Base-by-base conservation (phyloP, 2,113 vertebrate genomes). In the Phaethon lepturus region DNA sequence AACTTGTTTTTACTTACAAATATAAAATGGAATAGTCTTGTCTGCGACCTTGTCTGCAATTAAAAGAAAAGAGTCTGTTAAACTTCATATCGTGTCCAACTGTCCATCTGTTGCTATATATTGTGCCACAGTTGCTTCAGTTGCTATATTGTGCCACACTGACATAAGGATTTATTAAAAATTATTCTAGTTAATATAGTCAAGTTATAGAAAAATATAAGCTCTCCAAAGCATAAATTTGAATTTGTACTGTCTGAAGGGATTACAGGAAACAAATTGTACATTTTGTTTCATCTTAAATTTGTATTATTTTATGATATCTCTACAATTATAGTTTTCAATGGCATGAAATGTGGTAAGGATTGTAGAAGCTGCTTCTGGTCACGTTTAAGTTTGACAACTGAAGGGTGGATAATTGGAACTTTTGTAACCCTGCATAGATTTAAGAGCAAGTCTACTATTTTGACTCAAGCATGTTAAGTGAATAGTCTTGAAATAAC, bases 401-500 rank as follows among this genome's bases (percentile, higher is more conserved):
- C 14, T 4, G 7, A 88, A 69, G 45, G 40, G 24, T 53, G 23
- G 33, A 56, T 96, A 88, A 95, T 74, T 94, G 58, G 47, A 66
- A 68, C 16, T 91, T 90, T 68, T 22, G 18, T 56, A 76, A 66
- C 71, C 62, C 86, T 90, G 44, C 35, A 74, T 7, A 50, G 52
- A 64, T 91, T 71, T 60, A 53, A 79, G 58, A 40, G 40, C 49
- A 35, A 53, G 49, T 67, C 38, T 64, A 84, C 40, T 55, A 68
- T 91, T 88, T 83, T 69, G 49, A 92, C 59, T 88, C 50, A 69
- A 80, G 38, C 22, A 55, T 71, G 66, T 66, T 66, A 79, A 88
- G 44, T 63, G 87, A 90, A 58, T 68, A 81, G 78, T 88, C 78
- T 73, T 97, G 68, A 93, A 95, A 93, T 81, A 55, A 67, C 33